A percentile compares a stretch with the other conserved stretches of the same genome.
These are phyloP conservation scores for Pachypanchax playfairii DNA, from an alignment of 2,113 vertebrate genomes.

Conservation along the genomic window DNA sequence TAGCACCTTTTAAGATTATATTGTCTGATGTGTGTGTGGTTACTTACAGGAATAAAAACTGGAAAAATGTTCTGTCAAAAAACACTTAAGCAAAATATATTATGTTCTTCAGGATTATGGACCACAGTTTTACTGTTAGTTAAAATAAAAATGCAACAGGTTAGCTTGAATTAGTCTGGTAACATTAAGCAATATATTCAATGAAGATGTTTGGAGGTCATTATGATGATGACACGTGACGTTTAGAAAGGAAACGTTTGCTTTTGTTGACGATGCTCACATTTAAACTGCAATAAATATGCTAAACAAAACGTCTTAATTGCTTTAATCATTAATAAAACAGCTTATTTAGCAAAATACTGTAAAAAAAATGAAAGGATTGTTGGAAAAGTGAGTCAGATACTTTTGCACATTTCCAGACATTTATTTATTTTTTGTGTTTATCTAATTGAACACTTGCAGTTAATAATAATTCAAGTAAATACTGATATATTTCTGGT, in stretches of 20 bases:
- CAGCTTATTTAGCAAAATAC: too few relatives aligned
- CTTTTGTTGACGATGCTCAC: neutral
- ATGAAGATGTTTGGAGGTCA: too few relatives aligned
- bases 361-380: too few relatives aligned
- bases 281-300: neutral
- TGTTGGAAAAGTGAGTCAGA: too few relatives aligned
- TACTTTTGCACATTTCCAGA: too few relatives aligned
- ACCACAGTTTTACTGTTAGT: slow-evolving; percentile 17
- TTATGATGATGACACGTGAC: too few relatives aligned
- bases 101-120: slow-evolving; percentile 14
- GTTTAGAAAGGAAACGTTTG: neutral
- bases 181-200: slow-evolving; percentile 47
- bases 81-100: neutral
- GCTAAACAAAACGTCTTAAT: too few relatives aligned
- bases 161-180: slow-evolving; percentile 23
- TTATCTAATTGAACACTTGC: too few relatives aligned
- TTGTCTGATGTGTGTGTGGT: neutral
- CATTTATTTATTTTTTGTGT: too few relatives aligned
- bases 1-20: slow-evolving; percentile 17
- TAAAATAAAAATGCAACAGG: slow-evolving; percentile 9
- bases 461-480: too few relatives aligned
- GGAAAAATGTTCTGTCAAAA: slow-evolving; percentile 2
- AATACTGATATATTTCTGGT: too few relatives aligned
- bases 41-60: neutral
- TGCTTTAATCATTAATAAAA: too few relatives aligned